phyloP scores from a whole-genome alignment of 2,888 invertebrate species.

The Linyphia triangularis region DNA sequence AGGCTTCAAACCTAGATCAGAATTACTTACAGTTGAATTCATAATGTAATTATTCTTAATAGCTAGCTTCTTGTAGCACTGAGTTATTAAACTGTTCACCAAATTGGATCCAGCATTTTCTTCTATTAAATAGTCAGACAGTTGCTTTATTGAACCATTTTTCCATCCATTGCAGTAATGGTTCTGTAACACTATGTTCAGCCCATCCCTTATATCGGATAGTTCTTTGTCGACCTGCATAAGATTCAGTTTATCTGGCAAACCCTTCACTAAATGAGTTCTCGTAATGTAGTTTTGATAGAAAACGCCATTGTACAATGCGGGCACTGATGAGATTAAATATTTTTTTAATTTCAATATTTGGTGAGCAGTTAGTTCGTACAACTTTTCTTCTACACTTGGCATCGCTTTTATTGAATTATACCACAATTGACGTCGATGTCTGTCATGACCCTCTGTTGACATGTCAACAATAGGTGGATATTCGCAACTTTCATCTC shows the following conservation, averaged over 20 bases:
- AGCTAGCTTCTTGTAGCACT: constrained; percentile 56
- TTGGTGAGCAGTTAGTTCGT: constrained; percentile 87
- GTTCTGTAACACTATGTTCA: constrained; percentile 77
- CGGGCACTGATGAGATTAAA: background rate
- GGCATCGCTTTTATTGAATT: constrained; percentile 84
- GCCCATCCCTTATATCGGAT: constrained; percentile 80
- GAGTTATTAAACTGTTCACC: constrained; percentile 22
- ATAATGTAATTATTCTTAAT: constrained; percentile 40
- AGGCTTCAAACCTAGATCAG: too few species aligned
- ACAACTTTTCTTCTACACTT: constrained; percentile 91
- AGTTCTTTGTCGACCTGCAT: constrained; percentile 80
- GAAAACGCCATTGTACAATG: constrained; percentile 85
- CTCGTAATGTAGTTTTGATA: constrained; percentile 88
- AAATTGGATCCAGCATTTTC: constrained; percentile 24
- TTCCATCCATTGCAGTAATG: constrained; percentile 38
- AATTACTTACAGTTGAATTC: constrained; percentile 52
- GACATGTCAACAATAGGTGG: constrained; percentile 85
- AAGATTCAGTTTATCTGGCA: constrained; percentile 84
- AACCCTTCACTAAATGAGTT: constrained; percentile 84
- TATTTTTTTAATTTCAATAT: constrained; percentile 7
- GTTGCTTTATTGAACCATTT: background rate
- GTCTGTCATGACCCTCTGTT: constrained; percentile 81
- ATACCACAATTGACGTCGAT: constrained; percentile 82
- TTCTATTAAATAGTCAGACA: constrained; percentile 19
- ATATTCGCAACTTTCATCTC: constrained; percentile 79